Evolutionary conservation across 2,113 vertebrate genomes (phyloP), one percentile per base, ranked within the genome.

Genomic region (Nematolebias whitei): DNA sequence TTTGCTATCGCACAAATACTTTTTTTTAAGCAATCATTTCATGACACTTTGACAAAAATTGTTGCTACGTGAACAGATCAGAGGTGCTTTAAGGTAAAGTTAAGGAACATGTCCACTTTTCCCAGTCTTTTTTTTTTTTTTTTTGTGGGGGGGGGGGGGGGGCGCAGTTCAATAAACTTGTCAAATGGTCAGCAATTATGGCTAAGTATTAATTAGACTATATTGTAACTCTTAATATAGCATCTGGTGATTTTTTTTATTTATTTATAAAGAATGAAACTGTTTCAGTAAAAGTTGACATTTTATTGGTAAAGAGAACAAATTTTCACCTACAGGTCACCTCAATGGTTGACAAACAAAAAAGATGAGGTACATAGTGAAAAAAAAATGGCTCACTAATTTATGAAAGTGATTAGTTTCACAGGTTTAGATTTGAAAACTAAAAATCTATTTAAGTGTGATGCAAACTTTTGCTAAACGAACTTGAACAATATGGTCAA

Each of bases 291-390:
- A 85, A 86, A 82, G 24, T 79, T 48, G 67, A 24, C 45, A 58
- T 71, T 89, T 88, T 88, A 85, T 87, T 88, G 70, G 38, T 76
- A 79, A 83, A 79, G 44, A 68, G 74, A 35, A 48, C 74, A 65
- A 67, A 49, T 79, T 12, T 54, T 41, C 63, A 82, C 74, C 56
- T 45, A 63, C 61, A 80, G 77, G 68, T 70, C 77, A 81, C 58
- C 72, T 73, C 38, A 0, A 35, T 79, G 63, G 32, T 61, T 67
- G 57, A 79, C 41, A 80, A n/a, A 35, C 32, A 32, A 63, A 1
- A 32, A 49, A 60, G 2, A 48, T 18, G 48, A 73, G 24, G 49
- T 57, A 83, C 61, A 71, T 56, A 76, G 65, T 79, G 50, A 51
- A 59, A 18, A 16, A n/a, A 19, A 43, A 41, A 44, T 20, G 38